Base-by-base conservation (phyloP, 2,888 invertebrate species). In the Gymnosoma rotundatum region DNA sequence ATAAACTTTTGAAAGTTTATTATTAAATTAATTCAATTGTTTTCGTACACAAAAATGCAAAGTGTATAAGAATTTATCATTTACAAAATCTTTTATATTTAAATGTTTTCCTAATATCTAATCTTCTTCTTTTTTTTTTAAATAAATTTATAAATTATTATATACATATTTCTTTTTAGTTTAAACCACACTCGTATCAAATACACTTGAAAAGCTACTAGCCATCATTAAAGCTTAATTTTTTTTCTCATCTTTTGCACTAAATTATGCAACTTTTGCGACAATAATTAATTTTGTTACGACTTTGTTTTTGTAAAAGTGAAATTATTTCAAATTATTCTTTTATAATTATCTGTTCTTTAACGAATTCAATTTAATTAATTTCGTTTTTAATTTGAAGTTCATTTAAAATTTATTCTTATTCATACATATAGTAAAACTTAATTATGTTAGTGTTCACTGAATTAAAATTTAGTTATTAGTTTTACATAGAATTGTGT, bases 401-500 rank as follows among this genome's bases (percentile, higher is more conserved):
- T 42, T 12, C 42, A 54, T 14, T 42, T 42, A 16, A 10, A 38
- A 12, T 38, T 42, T 20, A 20, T 52, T 20, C 20, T 42, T 32
- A 32, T 7, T 5, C 32, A 42, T 25, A 12, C 1, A 42, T 42
- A 12, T 12, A 42, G 42, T 42, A 1, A 12, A 12, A 42, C 10
- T 1, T 12, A 42, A 52, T 9, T 18, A 36, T 66, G 25, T 67
- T 66, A 81, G 84, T 84, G 81, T 78, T 84, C 64, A 78, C 66
- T 84, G 66, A 81, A 78, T 81, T 76, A 42, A 36, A 61, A 69
- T 58, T 83, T 76, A 76, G 60, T 50, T 61, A 50, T 69, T 83
- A 83, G 69, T 78, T 78, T 45, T 38, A 69, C 20, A 70, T n/a
- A 70, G 12, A n/a, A 3, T 32, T 32, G 12, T 45, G 45, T 58